A percentile compares a stretch with the other conserved stretches of the same genome.
Evolutionary conservation across 2,888 invertebrate genomes (phyloP).

Genomic region (Melanchra persicariae): DNA sequence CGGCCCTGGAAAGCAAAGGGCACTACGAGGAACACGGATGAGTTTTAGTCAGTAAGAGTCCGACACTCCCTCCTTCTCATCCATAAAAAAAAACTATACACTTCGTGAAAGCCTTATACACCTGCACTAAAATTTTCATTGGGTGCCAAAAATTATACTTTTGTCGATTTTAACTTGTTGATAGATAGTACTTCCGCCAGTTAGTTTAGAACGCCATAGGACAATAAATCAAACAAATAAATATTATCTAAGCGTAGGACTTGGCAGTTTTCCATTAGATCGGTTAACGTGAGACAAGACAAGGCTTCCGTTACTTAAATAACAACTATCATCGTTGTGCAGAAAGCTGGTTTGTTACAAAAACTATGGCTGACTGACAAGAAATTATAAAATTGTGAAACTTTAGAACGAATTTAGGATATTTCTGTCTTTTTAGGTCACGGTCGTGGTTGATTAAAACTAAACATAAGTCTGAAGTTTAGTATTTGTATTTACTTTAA

Average conservation of each 20-base stretch:
- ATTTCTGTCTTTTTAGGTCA: slow-evolving; percentile 47
- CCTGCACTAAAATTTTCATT: too few species aligned
- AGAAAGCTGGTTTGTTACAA: slow-evolving; percentile 7
- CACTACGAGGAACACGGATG: too few species aligned
- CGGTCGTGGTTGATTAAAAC: slow-evolving; percentile 17
- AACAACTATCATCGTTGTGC: slow-evolving; percentile 5
- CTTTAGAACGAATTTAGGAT: slow-evolving; percentile 41
- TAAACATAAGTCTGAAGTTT: slow-evolving; percentile 17
- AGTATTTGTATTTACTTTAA: slow-evolving; percentile 33
- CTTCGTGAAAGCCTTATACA: neutral
- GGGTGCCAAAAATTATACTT: neutral
- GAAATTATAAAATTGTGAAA: slow-evolving; percentile 30
- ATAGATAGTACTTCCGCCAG: slow-evolving; percentile 7
- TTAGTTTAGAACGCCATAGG: slow-evolving; percentile 22
- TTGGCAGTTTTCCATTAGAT: slow-evolving; percentile 61
- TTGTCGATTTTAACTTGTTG: slow-evolving; percentile 40
- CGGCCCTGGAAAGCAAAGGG: too few species aligned
- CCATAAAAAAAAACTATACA: neutral
- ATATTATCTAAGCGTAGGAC: slow-evolving; percentile 31
- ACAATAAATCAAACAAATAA: slow-evolving; percentile 48
- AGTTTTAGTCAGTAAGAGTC: too few species aligned
- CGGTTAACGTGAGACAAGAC: slow-evolving; percentile 43
- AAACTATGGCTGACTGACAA: slow-evolving; percentile 16
- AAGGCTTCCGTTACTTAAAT: slow-evolving; percentile 51
- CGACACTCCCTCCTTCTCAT: too few species aligned